Evolutionary conservation across 2,888 invertebrate genomes (phyloP).

Genomic region (Maniola hyperantus): DNA sequence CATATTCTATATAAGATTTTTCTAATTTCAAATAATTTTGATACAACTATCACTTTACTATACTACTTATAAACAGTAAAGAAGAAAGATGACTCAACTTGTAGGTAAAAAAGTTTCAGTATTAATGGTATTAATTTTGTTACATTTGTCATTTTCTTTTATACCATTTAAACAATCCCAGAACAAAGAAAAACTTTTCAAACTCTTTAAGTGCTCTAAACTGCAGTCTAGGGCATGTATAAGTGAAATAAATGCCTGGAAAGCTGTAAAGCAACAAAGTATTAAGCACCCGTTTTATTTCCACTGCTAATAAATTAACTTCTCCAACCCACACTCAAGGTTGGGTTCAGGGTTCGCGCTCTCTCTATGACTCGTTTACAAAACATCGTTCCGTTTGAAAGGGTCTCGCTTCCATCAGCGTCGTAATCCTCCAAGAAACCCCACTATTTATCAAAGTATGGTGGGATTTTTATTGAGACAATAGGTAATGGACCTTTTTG

Average conservation of each 20-base stretch:
- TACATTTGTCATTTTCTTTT: not conserved
- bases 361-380: slow-evolving; percentile 30
- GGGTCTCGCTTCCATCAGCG: not conserved
- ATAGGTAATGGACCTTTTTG: too few species aligned
- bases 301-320: slow-evolving; percentile 37
- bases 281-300: slow-evolving; percentile 38
- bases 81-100: not conserved
- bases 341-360: slow-evolving; percentile 29
- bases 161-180: slow-evolving; percentile 16
- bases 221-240: slow-evolving; percentile 35
- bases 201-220: slow-evolving; percentile 30
- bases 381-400: slow-evolving; percentile 4
- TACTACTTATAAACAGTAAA: too few species aligned
- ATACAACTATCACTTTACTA: too few species aligned
- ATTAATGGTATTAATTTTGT: not conserved
- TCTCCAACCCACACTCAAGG: slow-evolving; percentile 36
- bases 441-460: too few species aligned
- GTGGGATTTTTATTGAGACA: too few species aligned
- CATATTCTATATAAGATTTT: too few species aligned
- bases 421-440: too few species aligned
- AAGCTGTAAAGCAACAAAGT: slow-evolving; percentile 37
- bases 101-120: not conserved
- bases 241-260: slow-evolving; percentile 35
- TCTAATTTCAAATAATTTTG: too few species aligned
- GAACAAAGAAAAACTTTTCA: slow-evolving; percentile 28